A percentile compares a stretch with the other conserved stretches of the same genome.
phyloP scores from a whole-genome alignment of 2,888 invertebrate species.

The Harmothoe impar region DNA sequence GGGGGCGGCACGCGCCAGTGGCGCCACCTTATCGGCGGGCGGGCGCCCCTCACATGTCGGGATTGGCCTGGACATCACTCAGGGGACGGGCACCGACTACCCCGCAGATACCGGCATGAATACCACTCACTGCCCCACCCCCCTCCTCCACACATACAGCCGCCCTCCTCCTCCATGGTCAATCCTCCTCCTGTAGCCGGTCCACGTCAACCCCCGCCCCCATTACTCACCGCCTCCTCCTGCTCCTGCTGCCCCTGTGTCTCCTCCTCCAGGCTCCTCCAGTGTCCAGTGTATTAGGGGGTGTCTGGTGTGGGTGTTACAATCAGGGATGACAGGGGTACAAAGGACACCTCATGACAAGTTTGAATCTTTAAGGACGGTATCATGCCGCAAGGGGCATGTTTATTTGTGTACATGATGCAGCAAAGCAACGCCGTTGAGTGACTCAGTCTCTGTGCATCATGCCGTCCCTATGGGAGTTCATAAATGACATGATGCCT shows the following conservation, averaged over 20 bases:
- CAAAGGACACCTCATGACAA: too few relatives aligned
- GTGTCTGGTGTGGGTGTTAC: too few relatives aligned
- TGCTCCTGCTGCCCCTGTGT: too few relatives aligned
- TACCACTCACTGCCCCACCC: neutral
- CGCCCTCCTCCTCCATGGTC: neutral
- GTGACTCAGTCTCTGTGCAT: too few relatives aligned
- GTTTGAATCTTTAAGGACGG: too few relatives aligned
- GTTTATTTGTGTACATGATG: too few relatives aligned
- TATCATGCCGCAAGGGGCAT: too few relatives aligned
- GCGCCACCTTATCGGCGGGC: conserved; percentile 24
- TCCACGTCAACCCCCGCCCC: neutral
- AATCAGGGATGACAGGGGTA: too few relatives aligned
- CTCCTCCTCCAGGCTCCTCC: neutral
- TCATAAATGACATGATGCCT: too few relatives aligned
- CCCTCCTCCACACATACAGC: conserved; percentile 4
- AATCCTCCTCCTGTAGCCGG: neutral
- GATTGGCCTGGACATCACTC: conserved; percentile 43
- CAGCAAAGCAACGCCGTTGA: too few relatives aligned
- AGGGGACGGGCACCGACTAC: conserved; percentile 26
- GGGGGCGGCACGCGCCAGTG: conserved; percentile 14
- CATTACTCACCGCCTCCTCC: neutral
- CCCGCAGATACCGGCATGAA: conserved; percentile 41
- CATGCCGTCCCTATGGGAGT: too few relatives aligned
- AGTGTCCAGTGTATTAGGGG: too few relatives aligned
- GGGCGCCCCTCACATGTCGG: conserved; percentile 43